Conservation (phyloP, 2,888 invertebrate genomes). For the Limnephilus lunatus region DNA sequence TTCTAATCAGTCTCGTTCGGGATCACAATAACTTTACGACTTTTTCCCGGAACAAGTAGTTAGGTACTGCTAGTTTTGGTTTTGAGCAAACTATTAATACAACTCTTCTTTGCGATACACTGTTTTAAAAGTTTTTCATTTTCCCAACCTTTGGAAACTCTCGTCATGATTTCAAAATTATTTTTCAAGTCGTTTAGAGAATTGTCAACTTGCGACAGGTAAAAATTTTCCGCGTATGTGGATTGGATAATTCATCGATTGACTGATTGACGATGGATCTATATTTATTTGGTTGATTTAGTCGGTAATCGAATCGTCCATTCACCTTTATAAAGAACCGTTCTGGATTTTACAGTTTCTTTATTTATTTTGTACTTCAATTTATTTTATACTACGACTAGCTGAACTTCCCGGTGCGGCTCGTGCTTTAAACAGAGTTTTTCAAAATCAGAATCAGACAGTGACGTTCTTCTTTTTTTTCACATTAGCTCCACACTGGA, state of each 20-base stretch:
- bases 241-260: background rate
- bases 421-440: too few relatives aligned
- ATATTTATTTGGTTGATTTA: background rate
- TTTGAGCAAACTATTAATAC: background rate
- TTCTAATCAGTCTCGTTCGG: background rate
- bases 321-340: background rate
- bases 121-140: background rate
- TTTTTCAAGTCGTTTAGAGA: background rate
- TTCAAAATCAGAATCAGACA: too few relatives aligned
- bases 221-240: background rate
- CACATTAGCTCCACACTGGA: too few relatives aligned
- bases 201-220: background rate
- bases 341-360: background rate
- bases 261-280: background rate
- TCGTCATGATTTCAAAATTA: background rate
- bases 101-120: background rate
- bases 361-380: background rate
- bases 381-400: background rate
- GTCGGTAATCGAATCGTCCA: background rate
- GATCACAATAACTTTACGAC: background rate
- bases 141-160: too few relatives aligned
- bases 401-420: too few relatives aligned
- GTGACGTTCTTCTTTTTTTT: too few relatives aligned
- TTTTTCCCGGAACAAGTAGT: background rate
- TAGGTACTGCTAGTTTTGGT: background rate